Evolutionary conservation across 2,888 invertebrate genomes (phyloP).

Genomic region (Ochlodes sylvanus): DNA sequence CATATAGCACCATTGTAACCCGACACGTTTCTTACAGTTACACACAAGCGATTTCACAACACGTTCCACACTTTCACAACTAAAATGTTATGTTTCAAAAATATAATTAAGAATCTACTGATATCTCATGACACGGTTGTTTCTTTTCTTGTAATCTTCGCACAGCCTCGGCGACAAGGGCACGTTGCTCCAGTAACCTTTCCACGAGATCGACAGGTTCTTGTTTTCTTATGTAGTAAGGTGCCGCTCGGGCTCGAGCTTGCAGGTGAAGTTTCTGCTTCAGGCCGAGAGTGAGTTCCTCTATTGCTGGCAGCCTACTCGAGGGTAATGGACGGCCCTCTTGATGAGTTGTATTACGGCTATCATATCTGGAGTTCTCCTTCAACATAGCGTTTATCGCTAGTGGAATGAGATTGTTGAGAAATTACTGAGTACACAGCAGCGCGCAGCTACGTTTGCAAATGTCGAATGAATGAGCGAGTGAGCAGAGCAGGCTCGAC

Average conservation of each 20-base stretch:
- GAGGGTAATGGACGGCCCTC: slow-evolving; percentile 67
- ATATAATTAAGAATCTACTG: slow-evolving; percentile 81
- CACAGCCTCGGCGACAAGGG: slow-evolving; percentile 83
- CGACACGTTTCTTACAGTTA: slow-evolving; percentile 83
- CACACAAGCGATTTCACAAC: slow-evolving; percentile 85
- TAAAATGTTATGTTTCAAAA: slow-evolving; percentile 78
- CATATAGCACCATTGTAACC: slow-evolving; percentile 86
- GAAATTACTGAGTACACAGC: slow-evolving; percentile 60
- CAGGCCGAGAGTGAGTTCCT: slow-evolving; percentile 79
- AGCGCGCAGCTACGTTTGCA: slow-evolving; percentile 76
- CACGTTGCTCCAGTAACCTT: slow-evolving; percentile 77
- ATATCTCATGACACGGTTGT: slow-evolving; percentile 79
- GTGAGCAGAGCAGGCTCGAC: slow-evolving; percentile 74
- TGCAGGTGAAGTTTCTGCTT: slow-evolving; percentile 83
- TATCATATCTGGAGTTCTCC: slow-evolving; percentile 75
- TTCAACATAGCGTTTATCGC: slow-evolving; percentile 70
- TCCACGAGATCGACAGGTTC: slow-evolving; percentile 82
- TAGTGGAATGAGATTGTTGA: slow-evolving; percentile 56
- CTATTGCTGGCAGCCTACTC: slow-evolving; percentile 76
- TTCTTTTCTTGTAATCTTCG: slow-evolving; percentile 81
- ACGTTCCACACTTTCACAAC: slow-evolving; percentile 83
- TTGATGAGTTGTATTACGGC: slow-evolving; percentile 57
- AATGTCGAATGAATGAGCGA: slow-evolving; percentile 83
- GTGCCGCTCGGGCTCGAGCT: slow-evolving; percentile 80
- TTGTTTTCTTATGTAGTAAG: slow-evolving; percentile 82